Conservation (phyloP, 2,888 invertebrate genomes). For the Agonopterix heracliana region DNA sequence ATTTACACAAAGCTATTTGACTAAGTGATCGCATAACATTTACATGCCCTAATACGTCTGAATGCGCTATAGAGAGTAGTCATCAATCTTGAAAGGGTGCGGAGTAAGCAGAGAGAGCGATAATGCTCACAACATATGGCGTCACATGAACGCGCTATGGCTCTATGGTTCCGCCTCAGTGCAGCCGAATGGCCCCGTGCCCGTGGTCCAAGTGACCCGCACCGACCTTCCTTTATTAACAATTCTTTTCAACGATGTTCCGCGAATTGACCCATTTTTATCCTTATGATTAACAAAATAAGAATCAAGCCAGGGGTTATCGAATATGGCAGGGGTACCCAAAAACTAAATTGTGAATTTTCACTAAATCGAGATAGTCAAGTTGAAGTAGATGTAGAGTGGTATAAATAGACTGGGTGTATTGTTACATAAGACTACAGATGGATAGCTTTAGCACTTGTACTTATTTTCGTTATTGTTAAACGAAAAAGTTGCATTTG, state of each 20-base stretch:
- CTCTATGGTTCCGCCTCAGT: slow-evolving; percentile 52
- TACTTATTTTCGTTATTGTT: too few species aligned
- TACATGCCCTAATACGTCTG: slow-evolving; percentile 70
- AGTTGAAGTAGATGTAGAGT: too few species aligned
- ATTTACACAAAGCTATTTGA: slow-evolving; percentile 30
- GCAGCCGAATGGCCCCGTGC: slow-evolving; percentile 37
- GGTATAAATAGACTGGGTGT: too few species aligned
- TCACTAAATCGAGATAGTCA: too few species aligned
- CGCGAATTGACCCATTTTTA: too few species aligned
- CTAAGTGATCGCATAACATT: slow-evolving; percentile 71
- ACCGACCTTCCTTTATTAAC: slow-evolving; percentile 39
- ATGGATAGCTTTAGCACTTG: too few species aligned
- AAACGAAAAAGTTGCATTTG: slow-evolving; percentile 24
- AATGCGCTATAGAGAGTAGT: slow-evolving; percentile 56
- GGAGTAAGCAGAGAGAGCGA: slow-evolving; percentile 32
- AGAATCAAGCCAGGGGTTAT: too few species aligned
- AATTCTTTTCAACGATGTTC: slow-evolving; percentile 14
- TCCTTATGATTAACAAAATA: too few species aligned
- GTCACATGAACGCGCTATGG: slow-evolving; percentile 29
- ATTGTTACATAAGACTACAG: too few species aligned
- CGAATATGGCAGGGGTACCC: too few species aligned
- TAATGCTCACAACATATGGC: slow-evolving; percentile 72
- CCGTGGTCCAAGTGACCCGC: slow-evolving; percentile 49
- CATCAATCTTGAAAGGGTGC: slow-evolving; percentile 71
- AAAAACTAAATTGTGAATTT: too few species aligned